phyloP scores from a whole-genome alignment of 2,113 vertebrate species.

The Columba livia region DNA sequence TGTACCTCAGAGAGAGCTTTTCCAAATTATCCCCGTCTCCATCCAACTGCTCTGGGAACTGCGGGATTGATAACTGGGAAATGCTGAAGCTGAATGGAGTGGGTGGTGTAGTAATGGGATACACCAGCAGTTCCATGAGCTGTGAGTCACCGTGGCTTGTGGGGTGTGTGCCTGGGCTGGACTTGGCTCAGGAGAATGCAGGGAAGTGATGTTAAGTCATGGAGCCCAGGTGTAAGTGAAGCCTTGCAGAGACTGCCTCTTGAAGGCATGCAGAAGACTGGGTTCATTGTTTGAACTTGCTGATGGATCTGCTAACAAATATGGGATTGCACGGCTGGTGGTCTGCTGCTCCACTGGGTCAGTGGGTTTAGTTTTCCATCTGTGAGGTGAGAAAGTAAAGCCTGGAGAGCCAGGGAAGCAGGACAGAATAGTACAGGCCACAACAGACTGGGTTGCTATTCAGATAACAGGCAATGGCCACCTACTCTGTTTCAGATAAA shows the following conservation, averaged over 20 bases:
- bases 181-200: too few species aligned
- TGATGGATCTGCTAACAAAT: not conserved
- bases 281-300: not conserved
- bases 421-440: not conserved
- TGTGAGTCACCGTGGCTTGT: accelerated
- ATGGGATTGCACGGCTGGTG: accelerated
- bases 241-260: not conserved
- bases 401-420: not conserved
- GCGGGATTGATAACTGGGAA: not conserved
- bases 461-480: not conserved
- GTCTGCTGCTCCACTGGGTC: not conserved
- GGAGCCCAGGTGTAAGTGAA: not conserved
- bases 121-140: not conserved
- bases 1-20: not conserved
- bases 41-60: not conserved
- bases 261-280: not conserved
- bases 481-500: accelerated
- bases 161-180: not conserved
- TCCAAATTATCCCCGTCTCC: not conserved
- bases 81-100: not conserved
- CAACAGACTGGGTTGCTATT: accelerated
- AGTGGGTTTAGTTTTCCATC: not conserved
- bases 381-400: accelerated
- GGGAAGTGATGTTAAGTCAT: not conserved
- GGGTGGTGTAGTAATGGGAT: not conserved